phyloP scores from a whole-genome alignment of 2,113 vertebrate species.

The Hyperoodon ampullatus region DNA sequence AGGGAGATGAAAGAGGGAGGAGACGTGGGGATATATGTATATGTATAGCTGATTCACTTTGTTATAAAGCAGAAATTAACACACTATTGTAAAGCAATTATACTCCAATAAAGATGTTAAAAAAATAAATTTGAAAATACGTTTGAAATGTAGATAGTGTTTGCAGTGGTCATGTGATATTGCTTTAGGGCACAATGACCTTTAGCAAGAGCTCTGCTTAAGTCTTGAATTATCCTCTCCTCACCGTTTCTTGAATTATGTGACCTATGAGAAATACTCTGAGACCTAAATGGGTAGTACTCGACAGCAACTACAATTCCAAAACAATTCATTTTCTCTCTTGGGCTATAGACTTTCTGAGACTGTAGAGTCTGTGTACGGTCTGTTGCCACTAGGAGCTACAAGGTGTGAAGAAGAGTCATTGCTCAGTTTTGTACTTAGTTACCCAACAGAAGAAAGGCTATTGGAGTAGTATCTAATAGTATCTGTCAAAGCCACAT shows the following conservation, averaged over 20 bases:
- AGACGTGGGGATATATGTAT: too few species aligned
- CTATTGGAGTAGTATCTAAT: rapidly evolving
- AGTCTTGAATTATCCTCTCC: not conserved
- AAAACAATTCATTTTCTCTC: not conserved
- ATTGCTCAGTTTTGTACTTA: too few species aligned
- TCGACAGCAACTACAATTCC: rapidly evolving
- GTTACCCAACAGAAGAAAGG: not conserved
- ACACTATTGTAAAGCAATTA: too few species aligned
- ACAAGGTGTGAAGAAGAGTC: not conserved
- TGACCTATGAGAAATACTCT: not conserved
- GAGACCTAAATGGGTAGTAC: not conserved
- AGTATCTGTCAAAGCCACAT: not conserved
- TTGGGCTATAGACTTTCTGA: not conserved
- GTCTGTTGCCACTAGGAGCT: not conserved
- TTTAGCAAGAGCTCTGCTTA: not conserved
- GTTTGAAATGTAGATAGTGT: constrained; percentile 38
- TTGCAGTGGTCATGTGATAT: not conserved
- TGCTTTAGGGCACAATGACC: not conserved
- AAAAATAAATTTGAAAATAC: not conserved
- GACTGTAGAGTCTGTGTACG: not conserved
- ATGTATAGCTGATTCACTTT: too few species aligned
- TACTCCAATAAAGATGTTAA: too few species aligned
- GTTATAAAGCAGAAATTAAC: too few species aligned
- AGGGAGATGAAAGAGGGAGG: too few species aligned
- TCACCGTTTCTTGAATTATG: not conserved